Conservation (phyloP, 2,888 invertebrate genomes). For the Melipona beecheii region DNA sequence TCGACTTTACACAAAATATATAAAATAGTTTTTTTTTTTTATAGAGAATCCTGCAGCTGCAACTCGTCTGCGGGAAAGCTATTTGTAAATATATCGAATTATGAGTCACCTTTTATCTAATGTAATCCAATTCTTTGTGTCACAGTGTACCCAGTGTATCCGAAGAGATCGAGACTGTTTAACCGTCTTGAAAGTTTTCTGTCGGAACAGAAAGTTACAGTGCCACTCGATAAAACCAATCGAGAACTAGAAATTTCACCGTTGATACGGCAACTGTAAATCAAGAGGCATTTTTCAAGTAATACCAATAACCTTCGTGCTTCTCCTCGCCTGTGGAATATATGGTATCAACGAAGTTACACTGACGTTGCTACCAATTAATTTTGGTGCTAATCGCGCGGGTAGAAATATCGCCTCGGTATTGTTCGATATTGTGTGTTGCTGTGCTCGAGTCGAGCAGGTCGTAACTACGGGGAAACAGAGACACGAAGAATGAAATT, state of each 20-base stretch:
- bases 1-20: too few relatives aligned
- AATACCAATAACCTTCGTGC: constrained; percentile 13
- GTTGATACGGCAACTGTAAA: background rate
- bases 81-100: too few relatives aligned
- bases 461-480: constrained; percentile 1
- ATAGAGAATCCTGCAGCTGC: too few relatives aligned
- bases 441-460: background rate
- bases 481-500: background rate
- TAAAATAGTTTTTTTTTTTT: too few relatives aligned
- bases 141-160: too few relatives aligned
- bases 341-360: constrained; percentile 14
- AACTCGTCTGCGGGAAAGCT: too few relatives aligned
- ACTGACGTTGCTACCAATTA: constrained; percentile 10
- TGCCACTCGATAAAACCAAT: background rate
- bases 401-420: constrained; percentile 8
- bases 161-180: background rate
- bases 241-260: background rate
- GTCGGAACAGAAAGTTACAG: background rate
- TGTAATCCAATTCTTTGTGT: too few relatives aligned
- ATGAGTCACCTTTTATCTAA: too few relatives aligned
- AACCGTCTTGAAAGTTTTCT: background rate
- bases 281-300: constrained; percentile 3
- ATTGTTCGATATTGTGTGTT: constrained; percentile 15
- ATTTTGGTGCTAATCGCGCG: constrained; percentile 13
- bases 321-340: background rate